Conservation (phyloP, 1,140 invertebrate species). For the Hylaeus anthracinus region DNA sequence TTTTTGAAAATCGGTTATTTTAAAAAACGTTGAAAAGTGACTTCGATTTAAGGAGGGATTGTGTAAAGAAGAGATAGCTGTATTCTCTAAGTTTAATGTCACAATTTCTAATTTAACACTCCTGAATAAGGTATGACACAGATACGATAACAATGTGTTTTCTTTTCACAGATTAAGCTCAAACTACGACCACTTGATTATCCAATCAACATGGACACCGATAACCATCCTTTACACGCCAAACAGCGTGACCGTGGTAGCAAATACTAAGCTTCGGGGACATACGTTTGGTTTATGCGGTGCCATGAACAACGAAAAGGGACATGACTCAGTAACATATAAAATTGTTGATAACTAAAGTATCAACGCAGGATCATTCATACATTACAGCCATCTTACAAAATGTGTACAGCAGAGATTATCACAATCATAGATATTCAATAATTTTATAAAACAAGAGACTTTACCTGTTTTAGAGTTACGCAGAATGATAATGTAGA, state of each 20-base stretch:
- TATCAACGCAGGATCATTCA: background rate
- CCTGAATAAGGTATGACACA: background rate
- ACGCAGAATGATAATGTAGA: background rate
- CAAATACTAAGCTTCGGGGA: conserved; percentile 45
- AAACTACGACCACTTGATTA: conserved; percentile 37
- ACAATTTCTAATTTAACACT: background rate
- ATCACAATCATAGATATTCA: background rate
- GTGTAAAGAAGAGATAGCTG: no score
- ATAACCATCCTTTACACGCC: conserved; percentile 35
- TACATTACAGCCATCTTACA: background rate
- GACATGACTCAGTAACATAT: no score
- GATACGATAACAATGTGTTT: background rate
- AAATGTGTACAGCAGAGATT: background rate
- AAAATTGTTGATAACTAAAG: conserved; percentile 22
- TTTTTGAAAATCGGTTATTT: no score
- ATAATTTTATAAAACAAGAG: background rate
- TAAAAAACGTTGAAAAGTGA: no score
- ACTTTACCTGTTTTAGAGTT: background rate
- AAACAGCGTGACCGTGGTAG: conserved; percentile 48
- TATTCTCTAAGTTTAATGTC: no score
- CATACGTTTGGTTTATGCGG: conserved; percentile 63
- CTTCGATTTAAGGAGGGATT: no score
- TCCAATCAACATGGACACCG: conserved; percentile 43
- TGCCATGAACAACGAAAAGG: conserved; percentile 44
- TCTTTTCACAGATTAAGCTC: conserved; percentile 46